A percentile compares a stretch with the other conserved stretches of the same genome.
These are phyloP conservation scores for Petromus typicus DNA, from an alignment of 2,113 vertebrate genomes.

Conservation along the genomic window DNA sequence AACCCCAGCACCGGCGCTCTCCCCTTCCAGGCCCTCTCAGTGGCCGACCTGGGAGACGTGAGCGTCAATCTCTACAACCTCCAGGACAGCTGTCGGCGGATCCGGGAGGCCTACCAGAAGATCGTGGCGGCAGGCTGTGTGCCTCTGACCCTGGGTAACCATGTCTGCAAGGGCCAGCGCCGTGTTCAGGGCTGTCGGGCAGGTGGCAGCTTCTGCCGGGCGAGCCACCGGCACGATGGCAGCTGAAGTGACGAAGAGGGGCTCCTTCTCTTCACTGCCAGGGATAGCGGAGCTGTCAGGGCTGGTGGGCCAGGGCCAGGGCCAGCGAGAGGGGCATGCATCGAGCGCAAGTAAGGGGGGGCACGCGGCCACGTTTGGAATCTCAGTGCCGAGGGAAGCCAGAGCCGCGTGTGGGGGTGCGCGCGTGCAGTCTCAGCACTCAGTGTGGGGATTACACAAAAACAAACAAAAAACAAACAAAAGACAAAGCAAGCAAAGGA, in stretches of 20 bases:
- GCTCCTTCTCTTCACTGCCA: neutral
- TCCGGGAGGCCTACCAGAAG: constrained; percentile 88
- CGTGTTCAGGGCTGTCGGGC: neutral
- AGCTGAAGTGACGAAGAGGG: neutral
- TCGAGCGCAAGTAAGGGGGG: no score
- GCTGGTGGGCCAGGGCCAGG: neutral
- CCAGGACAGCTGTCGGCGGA: constrained; percentile 92
- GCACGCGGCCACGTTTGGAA: neutral
- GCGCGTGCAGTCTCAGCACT: no score
- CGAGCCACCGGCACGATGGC: neutral
- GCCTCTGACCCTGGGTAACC: constrained; percentile 94
- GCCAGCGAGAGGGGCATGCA: no score
- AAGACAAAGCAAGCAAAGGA: neutral
- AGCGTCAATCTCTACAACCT: constrained; percentile 94
- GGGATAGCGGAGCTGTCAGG: neutral
- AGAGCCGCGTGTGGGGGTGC: neutral
- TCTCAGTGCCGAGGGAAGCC: neutral
- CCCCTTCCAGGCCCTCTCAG: constrained; percentile 91
- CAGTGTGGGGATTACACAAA: no score
- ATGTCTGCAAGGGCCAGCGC: neutral
- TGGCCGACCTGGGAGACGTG: constrained; percentile 95
- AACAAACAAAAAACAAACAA: neutral
- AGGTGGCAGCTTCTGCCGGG: neutral
- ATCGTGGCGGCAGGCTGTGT: constrained; percentile 88
- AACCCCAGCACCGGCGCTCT: constrained; percentile 90